A percentile compares a stretch with the other conserved stretches of the same genome.
Conservation (phyloP, 2,888 invertebrate species). For the Adineta ricciae region DNA sequence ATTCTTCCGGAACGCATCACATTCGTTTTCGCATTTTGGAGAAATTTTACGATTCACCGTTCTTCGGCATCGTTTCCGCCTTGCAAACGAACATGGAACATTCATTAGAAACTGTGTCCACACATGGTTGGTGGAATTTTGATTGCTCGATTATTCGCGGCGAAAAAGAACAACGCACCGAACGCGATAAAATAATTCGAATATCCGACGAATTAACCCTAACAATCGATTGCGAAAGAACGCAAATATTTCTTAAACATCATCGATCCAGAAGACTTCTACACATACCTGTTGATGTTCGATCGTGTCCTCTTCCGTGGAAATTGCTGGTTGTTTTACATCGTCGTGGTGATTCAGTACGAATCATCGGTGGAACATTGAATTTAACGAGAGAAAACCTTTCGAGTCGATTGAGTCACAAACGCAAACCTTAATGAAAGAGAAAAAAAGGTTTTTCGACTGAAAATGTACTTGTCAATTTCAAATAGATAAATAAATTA, state of each 20-base stretch:
- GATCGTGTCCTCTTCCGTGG: constrained; percentile 12
- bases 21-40: neutral
- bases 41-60: neutral
- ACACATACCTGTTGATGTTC: neutral
- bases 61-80: neutral
- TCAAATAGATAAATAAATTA: too few relatives aligned
- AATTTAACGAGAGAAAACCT: neutral
- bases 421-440: neutral
- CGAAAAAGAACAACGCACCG: neutral
- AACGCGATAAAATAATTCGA: neutral
- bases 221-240: constrained; percentile 14
- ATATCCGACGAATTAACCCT: neutral
- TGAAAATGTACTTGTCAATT: too few relatives aligned
- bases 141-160: neutral
- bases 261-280: neutral
- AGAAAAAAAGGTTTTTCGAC: neutral
- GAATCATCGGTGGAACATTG: neutral
- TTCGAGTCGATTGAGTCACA: neutral
- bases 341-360: neutral
- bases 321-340: neutral
- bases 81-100: neutral
- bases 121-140: neutral
- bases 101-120: neutral
- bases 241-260: constrained; percentile 3
- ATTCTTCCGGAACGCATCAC: neutral